These are phyloP conservation scores for Dicyrtomina minuta DNA, from an alignment of 2,888 invertebrate species.

Conservation along the genomic window DNA sequence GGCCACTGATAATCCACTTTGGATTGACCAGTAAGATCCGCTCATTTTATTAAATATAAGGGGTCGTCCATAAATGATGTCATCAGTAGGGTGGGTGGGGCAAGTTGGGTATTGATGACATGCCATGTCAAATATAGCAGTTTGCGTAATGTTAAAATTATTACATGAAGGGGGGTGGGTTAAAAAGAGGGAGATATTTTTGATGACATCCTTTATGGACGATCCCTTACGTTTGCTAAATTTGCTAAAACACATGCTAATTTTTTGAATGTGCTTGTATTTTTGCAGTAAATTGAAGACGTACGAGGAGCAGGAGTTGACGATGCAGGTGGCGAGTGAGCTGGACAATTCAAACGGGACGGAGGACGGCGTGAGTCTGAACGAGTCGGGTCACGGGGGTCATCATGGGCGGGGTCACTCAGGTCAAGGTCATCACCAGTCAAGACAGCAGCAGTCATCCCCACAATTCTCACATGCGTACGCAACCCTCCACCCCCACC, in stretches of 20 bases:
- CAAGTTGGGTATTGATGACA: too few relatives aligned
- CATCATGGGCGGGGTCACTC: too few relatives aligned
- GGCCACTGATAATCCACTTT: constrained; percentile 84
- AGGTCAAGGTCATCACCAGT: not conserved
- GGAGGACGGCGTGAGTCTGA: constrained; percentile 39
- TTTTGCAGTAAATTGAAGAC: constrained; percentile 72
- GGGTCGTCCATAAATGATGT: too few relatives aligned
- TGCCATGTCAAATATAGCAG: too few relatives aligned
- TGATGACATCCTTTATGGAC: not conserved
- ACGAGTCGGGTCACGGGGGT: not conserved
- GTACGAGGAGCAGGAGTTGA: constrained; percentile 88
- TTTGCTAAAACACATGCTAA: not conserved
- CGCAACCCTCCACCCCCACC: constrained; percentile 50
- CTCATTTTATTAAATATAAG: too few relatives aligned
- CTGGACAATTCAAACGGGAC: constrained; percentile 60
- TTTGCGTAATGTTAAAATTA: too few relatives aligned
- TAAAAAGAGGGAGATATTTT: not conserved
- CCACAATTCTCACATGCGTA: constrained; percentile 52
- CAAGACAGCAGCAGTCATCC: constrained; percentile 38
- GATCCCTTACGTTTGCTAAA: too few relatives aligned
- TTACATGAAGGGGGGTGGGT: too few relatives aligned
- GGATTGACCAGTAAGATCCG: constrained; percentile 79
- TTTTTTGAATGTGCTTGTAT: not conserved
- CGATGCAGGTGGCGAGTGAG: constrained; percentile 88
- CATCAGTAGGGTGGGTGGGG: too few relatives aligned